Percentiles rank a stretch among this genome's conserved stretches.
phyloP scores from a whole-genome alignment of 2,797 vertebrate genomes.

The Odontamblyopus rebecca region DNA sequence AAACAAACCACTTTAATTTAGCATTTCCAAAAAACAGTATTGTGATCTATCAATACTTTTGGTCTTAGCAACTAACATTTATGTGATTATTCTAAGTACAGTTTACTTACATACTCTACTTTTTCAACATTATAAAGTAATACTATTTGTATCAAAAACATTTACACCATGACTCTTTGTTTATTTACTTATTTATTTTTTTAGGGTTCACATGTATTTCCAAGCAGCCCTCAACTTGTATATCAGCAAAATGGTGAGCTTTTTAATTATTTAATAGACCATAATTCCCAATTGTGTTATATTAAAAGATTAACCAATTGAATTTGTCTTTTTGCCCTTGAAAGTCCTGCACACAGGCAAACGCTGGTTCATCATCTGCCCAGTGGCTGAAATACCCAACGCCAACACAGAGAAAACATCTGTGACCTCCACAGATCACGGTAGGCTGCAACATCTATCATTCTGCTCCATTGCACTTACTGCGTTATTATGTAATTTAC shows the following conservation, averaged over 20 bases:
- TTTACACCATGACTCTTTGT: not conserved
- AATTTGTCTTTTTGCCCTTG: slow-evolving; percentile 34
- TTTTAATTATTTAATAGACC: not conserved
- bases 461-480: not conserved
- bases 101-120: not conserved
- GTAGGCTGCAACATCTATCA: slow-evolving; percentile 36
- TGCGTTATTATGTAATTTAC: not conserved
- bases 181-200: not conserved
- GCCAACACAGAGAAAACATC: slow-evolving; percentile 74
- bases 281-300: not conserved
- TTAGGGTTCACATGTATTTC: slow-evolving; percentile 71
- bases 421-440: slow-evolving; percentile 66
- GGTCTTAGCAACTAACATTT: not conserved
- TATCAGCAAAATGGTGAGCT: slow-evolving; percentile 93
- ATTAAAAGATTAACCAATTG: slow-evolving; percentile 12
- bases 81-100: not conserved
- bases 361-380: slow-evolving; percentile 98
- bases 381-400: slow-evolving; percentile 88
- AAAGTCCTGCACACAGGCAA: slow-evolving; percentile 96
- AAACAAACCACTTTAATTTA: no score
- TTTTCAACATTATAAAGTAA: no score
- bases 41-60: no score
- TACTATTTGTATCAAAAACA: not conserved
- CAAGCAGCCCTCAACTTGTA: slow-evolving; percentile 81
- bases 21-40: no score